A percentile compares a stretch with the other conserved stretches of the same genome.
Evolutionary conservation across 2,888 invertebrate genomes (phyloP).

Genomic region (Platycheirus albimanus): DNA sequence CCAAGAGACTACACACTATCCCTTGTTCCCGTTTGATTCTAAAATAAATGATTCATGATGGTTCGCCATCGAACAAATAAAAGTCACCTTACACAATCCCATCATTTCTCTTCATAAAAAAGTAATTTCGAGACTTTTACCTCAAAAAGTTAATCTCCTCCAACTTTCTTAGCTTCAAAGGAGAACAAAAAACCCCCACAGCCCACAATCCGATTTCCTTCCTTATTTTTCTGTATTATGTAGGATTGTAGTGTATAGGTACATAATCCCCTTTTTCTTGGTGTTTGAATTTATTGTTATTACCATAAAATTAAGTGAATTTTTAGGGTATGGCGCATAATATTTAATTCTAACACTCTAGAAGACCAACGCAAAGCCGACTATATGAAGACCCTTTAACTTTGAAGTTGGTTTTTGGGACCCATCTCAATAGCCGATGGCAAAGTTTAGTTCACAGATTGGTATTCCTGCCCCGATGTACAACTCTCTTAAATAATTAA

Average conservation of each 20-base stretch:
- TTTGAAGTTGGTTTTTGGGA: slow-evolving; percentile 6
- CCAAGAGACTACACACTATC: too few species aligned
- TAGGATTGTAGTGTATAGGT: too few species aligned
- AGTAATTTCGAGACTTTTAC: slow-evolving; percentile 29
- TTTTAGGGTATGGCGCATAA: slow-evolving; percentile 41
- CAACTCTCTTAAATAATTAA: slow-evolving; percentile 69
- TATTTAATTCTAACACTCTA: slow-evolving; percentile 50
- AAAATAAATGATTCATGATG: neutral
- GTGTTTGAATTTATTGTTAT: slow-evolving; percentile 67
- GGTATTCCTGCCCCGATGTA: slow-evolving; percentile 40
- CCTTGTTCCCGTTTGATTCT: too few species aligned
- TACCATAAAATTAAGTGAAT: slow-evolving; percentile 72
- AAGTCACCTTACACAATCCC: neutral
- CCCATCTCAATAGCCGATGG: neutral
- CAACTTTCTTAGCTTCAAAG: slow-evolving; percentile 39
- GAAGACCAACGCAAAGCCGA: slow-evolving; percentile 1
- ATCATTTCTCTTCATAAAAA: slow-evolving; percentile 59
- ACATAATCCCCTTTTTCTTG: slow-evolving; percentile 27
- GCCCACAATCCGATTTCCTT: neutral
- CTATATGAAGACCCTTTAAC: slow-evolving; percentile 18
- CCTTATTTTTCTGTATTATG: neutral
- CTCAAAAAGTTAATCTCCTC: slow-evolving; percentile 7
- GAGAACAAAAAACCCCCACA: neutral
- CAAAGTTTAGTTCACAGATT: slow-evolving; percentile 16
- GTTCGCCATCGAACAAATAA: neutral